Evolutionary conservation across 2,888 invertebrate species (phyloP), one percentile per base, ranked within the genome.

Genomic region (Bugulina stolonifera): DNA sequence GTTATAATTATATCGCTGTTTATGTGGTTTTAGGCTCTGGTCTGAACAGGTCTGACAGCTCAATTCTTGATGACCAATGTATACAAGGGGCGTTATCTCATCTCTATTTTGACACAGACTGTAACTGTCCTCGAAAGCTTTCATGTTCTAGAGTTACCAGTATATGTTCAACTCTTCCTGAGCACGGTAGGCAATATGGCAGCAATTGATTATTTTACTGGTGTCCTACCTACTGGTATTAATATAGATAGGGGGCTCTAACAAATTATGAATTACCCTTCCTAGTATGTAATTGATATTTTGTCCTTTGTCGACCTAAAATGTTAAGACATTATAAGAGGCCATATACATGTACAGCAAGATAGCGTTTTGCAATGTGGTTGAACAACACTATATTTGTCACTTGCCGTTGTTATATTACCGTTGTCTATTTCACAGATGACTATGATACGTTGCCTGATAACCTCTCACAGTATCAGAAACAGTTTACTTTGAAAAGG

Each of bases 401-500:
- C n/a, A n/a, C n/a, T n/a, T n/a, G n/a, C n/a, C n/a, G n/a, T n/a
- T n/a, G n/a, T n/a, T n/a, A n/a, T n/a, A n/a, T n/a, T n/a, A n/a
- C n/a, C n/a, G n/a, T n/a, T n/a, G n/a, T n/a, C n/a, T n/a, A n/a
- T n/a, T 18, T 32, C 10, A 32, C 14, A 32, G 32, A 64, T 14
- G 64, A 64, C 64, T 64, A 64, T 34, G 29, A 64, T 14, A 64
- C 64, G n/a, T 27, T 64, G 14, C 64, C 64, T 18, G 14, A 14
- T 2, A 3, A 27, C 2, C 32, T 64, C 2, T 25, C 64, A 10
- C 3, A 27, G 10, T 64, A 64, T 32, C 64, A 64, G 32, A 64
- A 64, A n/a, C 29, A 64, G 10, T 64, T 25, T 27, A 64, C 64
- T 10, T 27, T 64, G 64, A 64, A 27, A 64, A 2, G 64, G 32